Evolutionary conservation across 1,140 invertebrate genomes (phyloP), one percentile per base, ranked within the genome.

Genomic region (Stenopsyche tienmushanensis): DNA sequence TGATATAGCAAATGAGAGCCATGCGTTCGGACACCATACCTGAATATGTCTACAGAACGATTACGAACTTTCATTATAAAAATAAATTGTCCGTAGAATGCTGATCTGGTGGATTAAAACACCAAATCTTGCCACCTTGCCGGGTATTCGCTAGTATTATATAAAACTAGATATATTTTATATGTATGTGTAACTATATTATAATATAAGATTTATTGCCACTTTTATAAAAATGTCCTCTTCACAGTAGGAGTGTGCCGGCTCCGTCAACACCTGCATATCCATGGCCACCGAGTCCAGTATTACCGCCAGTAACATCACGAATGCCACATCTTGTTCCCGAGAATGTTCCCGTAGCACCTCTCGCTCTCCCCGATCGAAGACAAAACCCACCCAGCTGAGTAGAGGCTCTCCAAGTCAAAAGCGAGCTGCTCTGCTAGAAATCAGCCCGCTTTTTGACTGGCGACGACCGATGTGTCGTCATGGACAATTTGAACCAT

Each of bases 201-300:
- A n/a, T n/a, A n/a, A n/a, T n/a, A n/a, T n/a, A n/a, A n/a, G n/a
- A n/a, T n/a, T n/a, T n/a, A n/a, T n/a, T n/a, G n/a, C n/a, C n/a
- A n/a, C n/a, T n/a, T n/a, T n/a, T n/a, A n/a, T n/a, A n/a, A n/a
- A n/a, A n/a, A n/a, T n/a, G n/a, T 26, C 15, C 49, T 60, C 42
- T 66, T 25, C 62, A 64, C 64, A 67, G 54, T 74, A 83, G 83
- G 76, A 83, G 82, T 71, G 74, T 83, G 69, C 79, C 81, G 71
- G 77, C 80, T 74, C 75, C 79, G 67, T 77, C 73, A 73, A 77
- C 75, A 45, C 75, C 78, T 9, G 72, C 83, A 29, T 88, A 89
- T 72, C 86, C 86, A 39, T 90, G 88, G 88, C 87, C 88, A 67
- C 84, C 84, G 55, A 88, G 86, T 75, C 88, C 88, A 69, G 85